Conservation (phyloP, 2,113 vertebrate genomes). For the Hirundichthys speculiger region DNA sequence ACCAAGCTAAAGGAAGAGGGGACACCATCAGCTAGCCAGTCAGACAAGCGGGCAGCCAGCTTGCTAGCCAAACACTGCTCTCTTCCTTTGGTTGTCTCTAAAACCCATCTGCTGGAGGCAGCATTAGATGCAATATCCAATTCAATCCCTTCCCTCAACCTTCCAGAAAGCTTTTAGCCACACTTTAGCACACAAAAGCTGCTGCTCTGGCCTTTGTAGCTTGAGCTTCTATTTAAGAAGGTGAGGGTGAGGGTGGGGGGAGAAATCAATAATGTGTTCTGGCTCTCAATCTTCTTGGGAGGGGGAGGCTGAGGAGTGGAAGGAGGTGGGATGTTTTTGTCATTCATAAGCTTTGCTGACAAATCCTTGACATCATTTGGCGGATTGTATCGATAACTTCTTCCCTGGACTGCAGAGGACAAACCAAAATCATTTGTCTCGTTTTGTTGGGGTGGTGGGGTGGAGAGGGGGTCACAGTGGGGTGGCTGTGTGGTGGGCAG, state of each 20-base stretch:
- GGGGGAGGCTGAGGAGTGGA: conserved; percentile 34
- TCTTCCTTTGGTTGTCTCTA: conserved; percentile 56
- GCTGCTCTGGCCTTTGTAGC: conserved; percentile 92
- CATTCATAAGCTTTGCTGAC: conserved; percentile 97
- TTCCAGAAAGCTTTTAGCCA: conserved; percentile 93
- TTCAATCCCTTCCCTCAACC: conserved; percentile 87
- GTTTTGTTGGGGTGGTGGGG: conserved; percentile 83
- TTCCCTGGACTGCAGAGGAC: conserved; percentile 89
- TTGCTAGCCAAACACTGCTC: conserved; percentile 55
- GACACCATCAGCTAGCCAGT: conserved; percentile 65
- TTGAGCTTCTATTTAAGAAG: conserved; percentile 94
- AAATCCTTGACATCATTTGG: conserved; percentile 98
- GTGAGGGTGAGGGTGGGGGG: conserved; percentile 78
- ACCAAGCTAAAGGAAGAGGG: conserved; percentile 56
- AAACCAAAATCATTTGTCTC: conserved; percentile 98
- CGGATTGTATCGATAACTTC: conserved; percentile 96
- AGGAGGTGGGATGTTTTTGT: conserved; percentile 86
- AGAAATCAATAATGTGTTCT: conserved; percentile 97
- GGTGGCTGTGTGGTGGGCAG: conserved; percentile 29
- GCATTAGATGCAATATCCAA: conserved; percentile 91
- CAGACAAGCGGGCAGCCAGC: conserved; percentile 45
- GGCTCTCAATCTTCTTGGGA: conserved; percentile 92
- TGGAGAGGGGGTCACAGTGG: conserved; percentile 3
- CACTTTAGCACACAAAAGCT: conserved; percentile 97
- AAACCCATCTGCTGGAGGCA: conserved; percentile 76